Evolutionary conservation across 2,113 vertebrate genomes (phyloP).

Genomic region (Abramis brama): DNA sequence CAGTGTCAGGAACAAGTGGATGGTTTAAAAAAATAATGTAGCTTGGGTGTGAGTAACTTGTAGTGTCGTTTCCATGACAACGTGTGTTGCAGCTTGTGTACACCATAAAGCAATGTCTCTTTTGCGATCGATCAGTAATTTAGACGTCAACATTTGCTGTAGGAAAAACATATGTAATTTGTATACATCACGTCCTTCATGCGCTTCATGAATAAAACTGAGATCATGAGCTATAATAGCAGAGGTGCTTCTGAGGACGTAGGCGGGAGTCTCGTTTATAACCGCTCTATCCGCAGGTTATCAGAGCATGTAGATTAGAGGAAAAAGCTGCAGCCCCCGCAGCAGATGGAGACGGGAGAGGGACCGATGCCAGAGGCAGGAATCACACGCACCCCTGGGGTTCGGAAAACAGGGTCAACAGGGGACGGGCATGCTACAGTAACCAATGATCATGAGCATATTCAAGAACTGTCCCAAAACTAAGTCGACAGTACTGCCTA

Average conservation of each 20-base stretch:
- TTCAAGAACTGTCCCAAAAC: not conserved
- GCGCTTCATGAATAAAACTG: not conserved
- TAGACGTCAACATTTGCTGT: not conserved
- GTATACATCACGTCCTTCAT: not conserved
- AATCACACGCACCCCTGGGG: conserved; percentile 28
- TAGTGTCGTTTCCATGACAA: not conserved
- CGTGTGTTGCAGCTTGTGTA: not conserved
- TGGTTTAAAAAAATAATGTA: not conserved
- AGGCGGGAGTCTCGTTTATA: not conserved
- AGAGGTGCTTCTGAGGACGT: not conserved
- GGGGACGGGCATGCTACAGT: not conserved
- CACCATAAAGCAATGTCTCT: not conserved
- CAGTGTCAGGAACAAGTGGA: too few relatives aligned
- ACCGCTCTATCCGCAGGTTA: conserved; percentile 30
- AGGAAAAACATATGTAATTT: not conserved
- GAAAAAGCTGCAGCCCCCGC: conserved; percentile 29
- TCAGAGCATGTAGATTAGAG: conserved; percentile 42
- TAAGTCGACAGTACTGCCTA: not conserved
- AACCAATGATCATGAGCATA: not conserved
- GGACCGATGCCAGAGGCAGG: conserved; percentile 30
- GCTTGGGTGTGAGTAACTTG: not conserved
- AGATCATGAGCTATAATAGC: not conserved
- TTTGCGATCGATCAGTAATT: not conserved
- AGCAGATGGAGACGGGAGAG: conserved; percentile 62
- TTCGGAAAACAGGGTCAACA: not conserved